These are phyloP conservation scores for Rhinoraja longicauda DNA, from an alignment of 2,797 vertebrate genomes.

Conservation along the genomic window DNA sequence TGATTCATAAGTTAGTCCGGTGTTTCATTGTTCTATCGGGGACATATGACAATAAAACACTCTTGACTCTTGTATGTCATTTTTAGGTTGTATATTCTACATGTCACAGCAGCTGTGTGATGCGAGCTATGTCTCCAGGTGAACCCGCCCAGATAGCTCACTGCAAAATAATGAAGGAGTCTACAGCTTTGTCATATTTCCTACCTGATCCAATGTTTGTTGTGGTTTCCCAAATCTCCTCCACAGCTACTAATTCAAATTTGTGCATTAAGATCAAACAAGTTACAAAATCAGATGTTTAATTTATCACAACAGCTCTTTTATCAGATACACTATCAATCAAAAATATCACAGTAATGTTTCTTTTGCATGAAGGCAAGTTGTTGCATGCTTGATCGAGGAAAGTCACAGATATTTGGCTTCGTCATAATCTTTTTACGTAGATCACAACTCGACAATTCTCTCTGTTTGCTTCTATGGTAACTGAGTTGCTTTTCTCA, in stretches of 20 bases:
- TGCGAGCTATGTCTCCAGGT: background rate
- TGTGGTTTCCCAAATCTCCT: background rate
- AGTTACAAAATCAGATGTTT: background rate
- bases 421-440: background rate
- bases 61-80: too few species aligned
- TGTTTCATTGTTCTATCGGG: too few species aligned
- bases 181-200: background rate
- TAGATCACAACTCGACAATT: background rate
- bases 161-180: background rate
- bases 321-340: background rate
- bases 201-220: background rate
- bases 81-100: background rate
- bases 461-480: background rate
- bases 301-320: background rate
- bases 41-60: too few species aligned
- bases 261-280: background rate
- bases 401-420: background rate
- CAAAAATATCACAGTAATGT: background rate
- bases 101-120: background rate
- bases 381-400: background rate
- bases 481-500: background rate
- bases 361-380: background rate
- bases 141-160: background rate
- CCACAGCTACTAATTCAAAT: background rate
- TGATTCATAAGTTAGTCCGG: background rate